A percentile compares a stretch with the other conserved stretches of the same genome.
phyloP scores from a whole-genome alignment of 2,113 vertebrate genomes.

The Cephalopholis sonnerati region DNA sequence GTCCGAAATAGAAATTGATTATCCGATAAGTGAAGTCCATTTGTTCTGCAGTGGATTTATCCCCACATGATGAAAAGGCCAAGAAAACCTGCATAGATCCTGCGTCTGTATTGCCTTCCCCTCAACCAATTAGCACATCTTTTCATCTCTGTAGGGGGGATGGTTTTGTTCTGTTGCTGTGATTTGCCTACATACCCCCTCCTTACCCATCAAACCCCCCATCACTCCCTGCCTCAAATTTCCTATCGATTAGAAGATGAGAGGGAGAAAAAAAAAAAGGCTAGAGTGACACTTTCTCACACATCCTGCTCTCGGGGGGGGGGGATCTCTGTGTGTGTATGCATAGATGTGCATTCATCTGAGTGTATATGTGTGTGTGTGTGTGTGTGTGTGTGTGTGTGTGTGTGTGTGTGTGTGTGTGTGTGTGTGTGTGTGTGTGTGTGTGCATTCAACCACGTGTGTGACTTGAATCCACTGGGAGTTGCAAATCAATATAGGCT shows the following conservation, averaged over 20 bases:
- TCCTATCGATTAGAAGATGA: slow-evolving; percentile 79
- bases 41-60: slow-evolving; percentile 33
- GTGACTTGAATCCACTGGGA: slow-evolving; percentile 48
- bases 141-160: slow-evolving; percentile 57
- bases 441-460: slow-evolving; percentile 34
- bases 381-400: slow-evolving; percentile 9
- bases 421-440: slow-evolving; percentile 14
- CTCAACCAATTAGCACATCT: slow-evolving; percentile 59
- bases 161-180: slow-evolving; percentile 25
- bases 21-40: slow-evolving; percentile 31
- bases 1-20: slow-evolving; percentile 4
- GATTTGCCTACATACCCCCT: slow-evolving; percentile 36
- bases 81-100: slow-evolving; percentile 21
- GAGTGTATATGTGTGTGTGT: slow-evolving; percentile 8
- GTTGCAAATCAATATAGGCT: slow-evolving; percentile 69
- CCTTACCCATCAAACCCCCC: neutral
- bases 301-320: slow-evolving; percentile 44
- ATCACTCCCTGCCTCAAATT: slow-evolving; percentile 41
- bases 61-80: slow-evolving; percentile 36
- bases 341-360: neutral
- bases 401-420: slow-evolving; percentile 13
- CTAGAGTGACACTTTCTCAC: slow-evolving; percentile 71
- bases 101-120: slow-evolving; percentile 16
- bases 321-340: neutral
- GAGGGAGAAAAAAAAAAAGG: slow-evolving; percentile 36